Evolutionary conservation across 2,888 invertebrate genomes (phyloP).

Genomic region (Meghimatium bilineatum): DNA sequence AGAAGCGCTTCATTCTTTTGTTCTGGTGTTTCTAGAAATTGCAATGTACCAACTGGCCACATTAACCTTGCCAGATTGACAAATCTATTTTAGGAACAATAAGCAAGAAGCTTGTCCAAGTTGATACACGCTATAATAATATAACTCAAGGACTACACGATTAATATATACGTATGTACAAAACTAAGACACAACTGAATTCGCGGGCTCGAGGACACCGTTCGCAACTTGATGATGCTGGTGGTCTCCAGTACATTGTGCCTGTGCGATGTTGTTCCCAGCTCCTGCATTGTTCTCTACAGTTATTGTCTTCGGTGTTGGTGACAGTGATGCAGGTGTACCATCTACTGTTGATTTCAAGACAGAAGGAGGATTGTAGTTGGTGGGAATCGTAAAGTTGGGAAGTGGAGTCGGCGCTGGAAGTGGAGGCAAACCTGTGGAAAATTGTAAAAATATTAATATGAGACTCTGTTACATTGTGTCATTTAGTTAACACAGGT

Average conservation of each 20-base stretch:
- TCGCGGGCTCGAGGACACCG: constrained; percentile 24
- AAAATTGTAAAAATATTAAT: background rate
- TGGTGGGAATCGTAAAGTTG: constrained; percentile 17
- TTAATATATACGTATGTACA: background rate
- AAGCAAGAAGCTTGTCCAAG: background rate
- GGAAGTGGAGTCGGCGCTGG: constrained; percentile 23
- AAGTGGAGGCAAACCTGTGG: constrained; percentile 8
- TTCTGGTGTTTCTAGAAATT: too few relatives aligned
- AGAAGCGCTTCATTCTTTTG: too few relatives aligned
- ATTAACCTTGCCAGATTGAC: too few relatives aligned
- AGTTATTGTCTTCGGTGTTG: background rate
- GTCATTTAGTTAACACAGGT: too few relatives aligned
- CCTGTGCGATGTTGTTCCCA: constrained; percentile 7
- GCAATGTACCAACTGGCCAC: too few relatives aligned
- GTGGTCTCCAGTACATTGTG: background rate
- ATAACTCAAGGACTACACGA: background rate
- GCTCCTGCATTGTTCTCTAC: constrained; percentile 1
- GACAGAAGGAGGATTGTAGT: background rate
- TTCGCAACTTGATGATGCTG: constrained; percentile 39
- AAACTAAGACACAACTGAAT: background rate
- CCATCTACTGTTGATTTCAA: background rate
- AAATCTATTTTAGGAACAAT: too few relatives aligned
- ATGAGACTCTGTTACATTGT: too few relatives aligned
- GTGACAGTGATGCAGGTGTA: background rate
- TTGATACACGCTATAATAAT: background rate